Evolutionary conservation across 2,113 vertebrate species (phyloP).

Genomic region (Columbina picui): DNA sequence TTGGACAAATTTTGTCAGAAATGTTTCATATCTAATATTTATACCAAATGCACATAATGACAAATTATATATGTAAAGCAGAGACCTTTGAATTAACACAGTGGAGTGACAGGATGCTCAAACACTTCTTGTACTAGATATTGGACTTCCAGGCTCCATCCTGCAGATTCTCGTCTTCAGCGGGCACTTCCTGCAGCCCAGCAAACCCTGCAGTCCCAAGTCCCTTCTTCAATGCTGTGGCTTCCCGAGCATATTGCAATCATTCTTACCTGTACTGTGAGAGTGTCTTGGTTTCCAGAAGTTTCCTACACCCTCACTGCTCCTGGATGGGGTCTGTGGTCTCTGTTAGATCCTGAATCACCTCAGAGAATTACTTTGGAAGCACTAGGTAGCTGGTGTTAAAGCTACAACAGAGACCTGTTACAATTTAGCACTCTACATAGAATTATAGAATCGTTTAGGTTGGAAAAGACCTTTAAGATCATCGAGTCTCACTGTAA

Average conservation of each 20-base stretch:
- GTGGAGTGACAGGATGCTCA: background rate
- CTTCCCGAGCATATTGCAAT: background rate
- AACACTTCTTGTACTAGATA: background rate
- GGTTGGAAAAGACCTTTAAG: no score
- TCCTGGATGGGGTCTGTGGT: rapidly evolving
- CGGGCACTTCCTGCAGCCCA: background rate
- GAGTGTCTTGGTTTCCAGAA: background rate
- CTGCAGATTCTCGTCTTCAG: background rate
- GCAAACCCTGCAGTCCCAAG: background rate
- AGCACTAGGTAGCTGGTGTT: background rate
- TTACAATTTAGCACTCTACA: background rate
- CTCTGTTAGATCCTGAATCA: background rate
- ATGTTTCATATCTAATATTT: background rate
- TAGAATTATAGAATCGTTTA: background rate
- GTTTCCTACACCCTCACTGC: background rate
- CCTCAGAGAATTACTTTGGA: background rate
- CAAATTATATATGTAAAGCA: background rate
- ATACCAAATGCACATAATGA: background rate
- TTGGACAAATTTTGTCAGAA: background rate
- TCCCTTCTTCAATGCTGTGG: background rate
- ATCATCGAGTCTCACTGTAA: no score
- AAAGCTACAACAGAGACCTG: background rate
- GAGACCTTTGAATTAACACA: background rate
- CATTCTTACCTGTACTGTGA: background rate
- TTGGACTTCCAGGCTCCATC: background rate